phyloP scores from a whole-genome alignment of 2,888 invertebrate genomes.

The Drosophila infuscata region DNA sequence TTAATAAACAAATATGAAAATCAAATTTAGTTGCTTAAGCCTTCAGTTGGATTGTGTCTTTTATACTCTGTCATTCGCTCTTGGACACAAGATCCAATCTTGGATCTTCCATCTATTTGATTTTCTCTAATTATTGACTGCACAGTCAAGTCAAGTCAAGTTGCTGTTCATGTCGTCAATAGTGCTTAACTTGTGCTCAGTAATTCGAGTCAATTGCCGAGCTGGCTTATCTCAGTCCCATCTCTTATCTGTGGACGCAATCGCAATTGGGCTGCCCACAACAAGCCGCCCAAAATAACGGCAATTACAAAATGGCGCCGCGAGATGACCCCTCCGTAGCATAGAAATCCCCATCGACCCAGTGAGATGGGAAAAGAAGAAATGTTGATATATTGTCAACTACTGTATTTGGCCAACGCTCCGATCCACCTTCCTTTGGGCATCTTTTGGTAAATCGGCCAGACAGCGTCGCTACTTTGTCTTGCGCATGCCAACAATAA shows the following conservation, averaged over 20 bases:
- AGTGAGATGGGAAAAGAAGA: conserved; percentile 37
- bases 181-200: not conserved
- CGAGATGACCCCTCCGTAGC: not conserved
- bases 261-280: conserved; percentile 1
- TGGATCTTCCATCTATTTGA: not conserved
- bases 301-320: conserved; percentile 49
- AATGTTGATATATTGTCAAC: conserved; percentile 74
- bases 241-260: conserved; percentile 1
- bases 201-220: conserved; percentile 1
- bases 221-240: conserved; percentile 30
- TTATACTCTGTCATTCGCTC: not conserved
- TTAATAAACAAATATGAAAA: not conserved
- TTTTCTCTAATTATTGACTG: not conserved
- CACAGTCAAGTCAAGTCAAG: not conserved
- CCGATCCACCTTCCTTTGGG: conserved; percentile 23
- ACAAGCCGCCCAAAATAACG: conserved; percentile 13
- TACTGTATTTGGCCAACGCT: conserved; percentile 58
- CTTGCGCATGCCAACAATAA: conserved; percentile 81
- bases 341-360: not conserved
- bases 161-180: not conserved
- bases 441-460: conserved; percentile 7
- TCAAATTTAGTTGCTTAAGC: not conserved
- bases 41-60: not conserved
- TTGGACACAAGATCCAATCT: not conserved
- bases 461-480: conserved; percentile 47